Evolutionary conservation across 2,797 vertebrate species (phyloP).

Genomic region (Gadopsis bispinosus): DNA sequence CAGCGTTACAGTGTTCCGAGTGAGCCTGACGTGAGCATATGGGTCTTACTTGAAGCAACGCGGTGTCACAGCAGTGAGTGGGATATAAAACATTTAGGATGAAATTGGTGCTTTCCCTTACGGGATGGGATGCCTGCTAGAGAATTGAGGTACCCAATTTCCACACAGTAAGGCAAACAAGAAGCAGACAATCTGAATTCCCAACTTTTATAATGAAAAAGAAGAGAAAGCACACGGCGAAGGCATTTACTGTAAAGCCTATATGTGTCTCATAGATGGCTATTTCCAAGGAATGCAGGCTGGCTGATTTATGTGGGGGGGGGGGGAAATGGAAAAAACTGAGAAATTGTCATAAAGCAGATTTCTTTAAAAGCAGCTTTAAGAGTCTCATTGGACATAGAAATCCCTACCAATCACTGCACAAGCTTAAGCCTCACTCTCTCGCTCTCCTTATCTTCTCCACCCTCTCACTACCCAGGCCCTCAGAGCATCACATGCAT

Average conservation of each 20-base stretch:
- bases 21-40: conserved; percentile 36
- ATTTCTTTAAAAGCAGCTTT: conserved; percentile 79
- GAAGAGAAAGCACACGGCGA: conserved; percentile 19
- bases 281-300: conserved; percentile 56
- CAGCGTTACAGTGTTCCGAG: conserved; percentile 34
- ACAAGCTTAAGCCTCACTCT: conserved; percentile 63
- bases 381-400: conserved; percentile 68
- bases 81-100: conserved; percentile 66
- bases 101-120: conserved; percentile 41
- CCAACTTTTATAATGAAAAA: conserved; percentile 42
- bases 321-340: conserved; percentile 66
- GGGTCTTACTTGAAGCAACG: conserved; percentile 45
- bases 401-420: conserved; percentile 75
- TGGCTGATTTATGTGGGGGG: conserved; percentile 69
- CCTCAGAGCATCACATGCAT: conserved; percentile 28
- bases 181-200: conserved; percentile 32
- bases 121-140: conserved; percentile 12
- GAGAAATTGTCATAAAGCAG: conserved; percentile 69
- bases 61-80: conserved; percentile 44
- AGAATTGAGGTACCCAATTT: conserved; percentile 25
- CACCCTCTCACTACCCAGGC: conserved; percentile 31
- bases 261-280: conserved; percentile 54
- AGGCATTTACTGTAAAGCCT: conserved; percentile 61
- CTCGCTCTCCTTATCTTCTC: conserved; percentile 42
- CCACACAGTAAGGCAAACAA: conserved; percentile 32